Percentiles rank a stretch among this genome's conserved stretches.
These are phyloP conservation scores for Channa argus DNA, from an alignment of 2,113 vertebrate genomes.

Conservation along the genomic window DNA sequence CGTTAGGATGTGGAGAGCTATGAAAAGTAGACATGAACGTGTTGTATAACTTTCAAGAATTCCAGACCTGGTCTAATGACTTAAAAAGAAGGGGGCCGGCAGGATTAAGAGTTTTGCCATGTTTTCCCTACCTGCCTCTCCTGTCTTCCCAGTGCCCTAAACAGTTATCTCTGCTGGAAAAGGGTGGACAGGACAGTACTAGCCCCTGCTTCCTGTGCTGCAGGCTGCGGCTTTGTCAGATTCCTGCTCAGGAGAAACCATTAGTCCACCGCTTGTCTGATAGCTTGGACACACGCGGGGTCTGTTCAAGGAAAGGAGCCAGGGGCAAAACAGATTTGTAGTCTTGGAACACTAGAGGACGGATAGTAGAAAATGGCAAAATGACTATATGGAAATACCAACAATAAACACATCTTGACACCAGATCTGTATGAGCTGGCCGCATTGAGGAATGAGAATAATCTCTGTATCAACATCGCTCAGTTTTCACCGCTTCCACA, in stretches of 20 bases:
- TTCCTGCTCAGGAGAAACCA: constrained; percentile 72
- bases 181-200: constrained; percentile 43
- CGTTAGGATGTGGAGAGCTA: constrained; percentile 63
- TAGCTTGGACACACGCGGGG: constrained; percentile 52
- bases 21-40: constrained; percentile 71
- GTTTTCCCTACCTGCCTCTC: constrained; percentile 67
- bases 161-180: constrained; percentile 59
- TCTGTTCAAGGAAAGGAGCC: constrained; percentile 36
- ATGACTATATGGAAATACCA: constrained; percentile 29
- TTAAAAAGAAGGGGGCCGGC: constrained; percentile 81
- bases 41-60: constrained; percentile 80
- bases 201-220: constrained; percentile 71
- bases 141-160: constrained; percentile 47
- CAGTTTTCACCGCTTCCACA: constrained; percentile 9
- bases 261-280: constrained; percentile 60
- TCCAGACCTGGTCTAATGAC: constrained; percentile 81
- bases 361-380: constrained; percentile 10
- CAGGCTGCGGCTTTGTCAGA: constrained; percentile 61
- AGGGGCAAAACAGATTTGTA: constrained; percentile 31
- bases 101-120: constrained; percentile 79
- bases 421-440: constrained; percentile 19
- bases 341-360: constrained; percentile 30
- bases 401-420: constrained; percentile 1
- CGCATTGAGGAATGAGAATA: constrained; percentile 30
- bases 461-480: constrained; percentile 4